Conservation (phyloP, 2,888 invertebrate species). For the Macrophya alboannulata region DNA sequence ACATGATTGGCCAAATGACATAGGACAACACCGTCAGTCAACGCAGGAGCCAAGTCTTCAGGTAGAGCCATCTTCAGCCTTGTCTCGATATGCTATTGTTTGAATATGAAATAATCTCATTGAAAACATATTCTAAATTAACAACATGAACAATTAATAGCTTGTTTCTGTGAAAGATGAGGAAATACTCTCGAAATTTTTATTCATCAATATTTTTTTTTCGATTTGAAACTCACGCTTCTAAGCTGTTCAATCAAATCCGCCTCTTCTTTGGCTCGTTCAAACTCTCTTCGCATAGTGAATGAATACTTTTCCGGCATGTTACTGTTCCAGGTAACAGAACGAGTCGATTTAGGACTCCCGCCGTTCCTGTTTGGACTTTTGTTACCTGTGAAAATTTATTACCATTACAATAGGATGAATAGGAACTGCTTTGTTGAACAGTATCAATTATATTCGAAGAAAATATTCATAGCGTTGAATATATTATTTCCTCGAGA, state of each 20-base stretch:
- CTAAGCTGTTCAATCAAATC: constrained; percentile 92
- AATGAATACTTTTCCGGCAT: constrained; percentile 91
- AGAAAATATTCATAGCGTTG: background rate
- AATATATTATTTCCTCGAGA: background rate
- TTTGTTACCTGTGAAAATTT: constrained; percentile 67
- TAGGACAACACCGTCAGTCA: constrained; percentile 95
- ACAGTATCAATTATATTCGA: background rate
- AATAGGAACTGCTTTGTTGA: background rate
- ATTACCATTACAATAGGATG: background rate
- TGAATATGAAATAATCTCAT: constrained; percentile 58
- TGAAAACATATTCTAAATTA: background rate
- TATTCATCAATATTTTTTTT: background rate
- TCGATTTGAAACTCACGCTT: constrained; percentile 84
- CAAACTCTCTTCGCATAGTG: constrained; percentile 95
- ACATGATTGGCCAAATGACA: constrained; percentile 98
- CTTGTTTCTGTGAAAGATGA: background rate
- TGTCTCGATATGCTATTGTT: constrained; percentile 91
- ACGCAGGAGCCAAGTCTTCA: constrained; percentile 90
- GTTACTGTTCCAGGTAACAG: constrained; percentile 89
- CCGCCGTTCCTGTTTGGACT: constrained; percentile 73
- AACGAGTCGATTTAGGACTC: constrained; percentile 78
- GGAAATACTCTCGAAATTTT: background rate
- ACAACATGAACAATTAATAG: background rate
- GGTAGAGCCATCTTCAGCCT: constrained; percentile 95
- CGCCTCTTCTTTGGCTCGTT: constrained; percentile 94